Conservation (phyloP, 2,888 invertebrate species). For the Chrysolina oricalcia region DNA sequence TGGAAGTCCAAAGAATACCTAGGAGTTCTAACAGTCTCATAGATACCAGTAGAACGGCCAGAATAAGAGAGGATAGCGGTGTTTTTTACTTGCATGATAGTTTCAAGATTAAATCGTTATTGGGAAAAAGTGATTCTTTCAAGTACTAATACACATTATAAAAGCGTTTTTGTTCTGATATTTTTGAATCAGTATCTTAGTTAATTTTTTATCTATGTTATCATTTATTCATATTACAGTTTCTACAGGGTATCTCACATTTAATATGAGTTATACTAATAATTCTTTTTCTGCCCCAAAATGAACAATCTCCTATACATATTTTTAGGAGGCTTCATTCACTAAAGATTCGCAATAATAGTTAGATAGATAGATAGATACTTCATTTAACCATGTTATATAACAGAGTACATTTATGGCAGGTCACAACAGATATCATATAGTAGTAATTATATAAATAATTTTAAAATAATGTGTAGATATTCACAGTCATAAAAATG, state of each 20-base stretch:
- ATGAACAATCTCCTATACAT: not conserved
- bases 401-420: too few relatives aligned
- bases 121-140: conserved; percentile 63
- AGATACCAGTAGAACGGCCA: conserved; percentile 67
- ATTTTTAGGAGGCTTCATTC: too few relatives aligned
- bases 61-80: conserved; percentile 66
- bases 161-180: not conserved
- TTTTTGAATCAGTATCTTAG: too few relatives aligned
- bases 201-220: not conserved
- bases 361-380: too few relatives aligned
- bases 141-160: conserved; percentile 49
- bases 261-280: not conserved
- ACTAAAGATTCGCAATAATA: too few relatives aligned
- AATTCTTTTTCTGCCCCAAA: not conserved
- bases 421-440: too few relatives aligned
- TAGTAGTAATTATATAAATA: too few relatives aligned
- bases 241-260: not conserved
- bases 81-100: conserved; percentile 64
- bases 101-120: conserved; percentile 63
- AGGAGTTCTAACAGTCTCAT: conserved; percentile 57
- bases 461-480: too few relatives aligned
- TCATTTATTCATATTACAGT: not conserved
- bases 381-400: too few relatives aligned
- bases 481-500: too few relatives aligned
- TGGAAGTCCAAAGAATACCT: conserved; percentile 35